phyloP scores from a whole-genome alignment of 2,888 invertebrate genomes.

The Cheilosia variabilis region DNA sequence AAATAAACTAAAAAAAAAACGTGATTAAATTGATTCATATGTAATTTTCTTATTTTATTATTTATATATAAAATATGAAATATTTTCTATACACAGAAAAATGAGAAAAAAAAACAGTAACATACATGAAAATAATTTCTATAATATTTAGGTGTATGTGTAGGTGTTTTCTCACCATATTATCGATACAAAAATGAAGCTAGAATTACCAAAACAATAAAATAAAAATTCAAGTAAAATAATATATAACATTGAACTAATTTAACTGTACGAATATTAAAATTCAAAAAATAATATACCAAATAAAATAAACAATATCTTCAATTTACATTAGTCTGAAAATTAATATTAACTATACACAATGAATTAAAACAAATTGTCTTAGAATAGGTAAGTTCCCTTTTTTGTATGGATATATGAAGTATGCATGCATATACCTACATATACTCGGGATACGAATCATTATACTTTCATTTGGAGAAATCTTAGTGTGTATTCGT shows the following conservation, averaged over 20 bases:
- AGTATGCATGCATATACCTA: constrained; percentile 38
- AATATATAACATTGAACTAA: constrained; percentile 73
- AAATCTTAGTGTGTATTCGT: constrained; percentile 37
- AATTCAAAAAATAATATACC: constrained; percentile 42
- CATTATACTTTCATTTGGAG: constrained; percentile 38
- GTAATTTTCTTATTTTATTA: constrained; percentile 73
- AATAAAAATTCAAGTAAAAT: constrained; percentile 53
- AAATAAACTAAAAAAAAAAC: constrained; percentile 50
- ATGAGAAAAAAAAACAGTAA: constrained; percentile 73
- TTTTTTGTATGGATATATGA: constrained; percentile 51
- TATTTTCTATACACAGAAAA: constrained; percentile 73
- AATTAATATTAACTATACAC: constrained; percentile 62
- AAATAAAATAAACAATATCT: constrained; percentile 54
- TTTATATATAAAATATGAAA: constrained; percentile 68
- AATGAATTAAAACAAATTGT: constrained; percentile 59
- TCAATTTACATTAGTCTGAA: constrained; percentile 51
- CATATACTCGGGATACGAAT: constrained; percentile 31
- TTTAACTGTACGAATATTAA: constrained; percentile 35
- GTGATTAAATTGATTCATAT: constrained; percentile 63
- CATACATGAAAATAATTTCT: constrained; percentile 69
- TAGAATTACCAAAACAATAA: constrained; percentile 47
- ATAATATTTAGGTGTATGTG: constrained; percentile 55
- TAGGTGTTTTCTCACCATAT: constrained; percentile 37
- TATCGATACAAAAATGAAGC: constrained; percentile 63
- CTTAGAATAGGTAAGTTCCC: constrained; percentile 54